Percentiles rank a stretch among this genome's conserved stretches.
These are phyloP conservation scores for Stenurella melanura DNA, from an alignment of 2,888 invertebrate genomes.

Conservation along the genomic window DNA sequence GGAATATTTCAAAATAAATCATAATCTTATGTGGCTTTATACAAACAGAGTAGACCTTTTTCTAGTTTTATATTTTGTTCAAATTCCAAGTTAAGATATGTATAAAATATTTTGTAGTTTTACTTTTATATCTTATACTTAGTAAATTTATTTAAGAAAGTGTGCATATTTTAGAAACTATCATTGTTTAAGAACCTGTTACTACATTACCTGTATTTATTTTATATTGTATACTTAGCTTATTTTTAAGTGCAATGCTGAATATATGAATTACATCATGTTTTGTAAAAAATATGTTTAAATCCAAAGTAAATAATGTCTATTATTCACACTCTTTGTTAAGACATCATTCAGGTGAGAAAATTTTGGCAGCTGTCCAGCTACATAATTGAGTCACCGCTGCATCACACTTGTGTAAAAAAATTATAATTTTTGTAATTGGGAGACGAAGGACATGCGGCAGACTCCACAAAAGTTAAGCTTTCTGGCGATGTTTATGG, in stretches of 20 bases:
- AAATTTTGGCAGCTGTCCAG: conserved; percentile 25
- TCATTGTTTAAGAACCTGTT: neutral
- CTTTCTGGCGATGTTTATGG: conserved; percentile 1
- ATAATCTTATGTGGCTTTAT: conserved; percentile 62
- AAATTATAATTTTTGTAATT: conserved; percentile 4
- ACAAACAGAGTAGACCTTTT: conserved; percentile 61
- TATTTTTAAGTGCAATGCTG: neutral
- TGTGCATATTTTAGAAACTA: neutral
- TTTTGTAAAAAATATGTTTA: conserved; percentile 11
- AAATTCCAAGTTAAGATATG: conserved; percentile 59
- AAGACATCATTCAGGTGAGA: conserved; percentile 30
- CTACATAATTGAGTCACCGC: conserved; percentile 34
- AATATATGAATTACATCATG: neutral
- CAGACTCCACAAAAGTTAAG: conserved; percentile 34
- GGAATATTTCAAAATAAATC: conserved; percentile 19
- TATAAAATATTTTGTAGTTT: neutral
- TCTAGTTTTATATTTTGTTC: conserved; percentile 50
- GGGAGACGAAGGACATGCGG: conserved; percentile 21
- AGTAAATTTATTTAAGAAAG: neutral
- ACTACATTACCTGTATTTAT: neutral
- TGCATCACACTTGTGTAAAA: neutral
- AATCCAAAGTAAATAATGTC: conserved; percentile 3
- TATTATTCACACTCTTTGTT: conserved; percentile 10
- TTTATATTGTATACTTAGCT: neutral
- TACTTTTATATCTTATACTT: neutral